phyloP scores from a whole-genome alignment of 1,140 invertebrate genomes.

The Aphidius ervi region DNA sequence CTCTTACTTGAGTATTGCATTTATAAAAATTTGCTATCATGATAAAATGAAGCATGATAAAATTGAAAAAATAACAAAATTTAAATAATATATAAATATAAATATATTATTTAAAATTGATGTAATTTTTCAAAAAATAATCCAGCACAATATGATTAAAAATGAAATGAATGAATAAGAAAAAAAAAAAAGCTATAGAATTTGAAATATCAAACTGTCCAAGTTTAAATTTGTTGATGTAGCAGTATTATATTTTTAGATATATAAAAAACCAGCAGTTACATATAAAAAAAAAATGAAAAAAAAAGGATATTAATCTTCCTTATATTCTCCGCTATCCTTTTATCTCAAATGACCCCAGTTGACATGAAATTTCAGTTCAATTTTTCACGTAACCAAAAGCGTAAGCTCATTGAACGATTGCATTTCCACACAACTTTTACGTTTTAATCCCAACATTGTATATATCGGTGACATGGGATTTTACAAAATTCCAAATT shows the following conservation, averaged over 20 bases:
- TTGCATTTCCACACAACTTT: neutral
- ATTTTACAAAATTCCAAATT: slow-evolving; percentile 30
- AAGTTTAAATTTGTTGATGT: neutral
- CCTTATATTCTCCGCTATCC: neutral
- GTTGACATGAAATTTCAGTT: neutral
- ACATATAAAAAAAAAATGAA: neutral
- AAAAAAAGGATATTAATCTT: no score
- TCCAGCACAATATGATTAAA: no score
- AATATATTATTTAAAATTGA: neutral
- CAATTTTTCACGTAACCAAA: slow-evolving; percentile 8
- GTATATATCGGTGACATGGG: slow-evolving; percentile 11
- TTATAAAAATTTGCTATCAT: no score
- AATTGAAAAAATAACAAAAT: neutral
- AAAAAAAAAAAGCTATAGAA: no score
- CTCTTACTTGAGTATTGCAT: no score
- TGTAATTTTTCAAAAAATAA: no score
- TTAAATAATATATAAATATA: neutral
- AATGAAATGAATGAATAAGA: neutral
- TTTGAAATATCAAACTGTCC: no score
- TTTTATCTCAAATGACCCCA: neutral
- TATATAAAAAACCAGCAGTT: slow-evolving; percentile 16
- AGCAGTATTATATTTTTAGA: neutral
- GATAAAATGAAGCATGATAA: neutral
- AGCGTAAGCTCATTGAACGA: slow-evolving; percentile 7
- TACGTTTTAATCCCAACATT: slow-evolving; percentile 27